Percentiles rank a stretch among this genome's conserved stretches.
Conservation (phyloP, 2,888 invertebrate genomes). For the Hypercompe scribonia region DNA sequence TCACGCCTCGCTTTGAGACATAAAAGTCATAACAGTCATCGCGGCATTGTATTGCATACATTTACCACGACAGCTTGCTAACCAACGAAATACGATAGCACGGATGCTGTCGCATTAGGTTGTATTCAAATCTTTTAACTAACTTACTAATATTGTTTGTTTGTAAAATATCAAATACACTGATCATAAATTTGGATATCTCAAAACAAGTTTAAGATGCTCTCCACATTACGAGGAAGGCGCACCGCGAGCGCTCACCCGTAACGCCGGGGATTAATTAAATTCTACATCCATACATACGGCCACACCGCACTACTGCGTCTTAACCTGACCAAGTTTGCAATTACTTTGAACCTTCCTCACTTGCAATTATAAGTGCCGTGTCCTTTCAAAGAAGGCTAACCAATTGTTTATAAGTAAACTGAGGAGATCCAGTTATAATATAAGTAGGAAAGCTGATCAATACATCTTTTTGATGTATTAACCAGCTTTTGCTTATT, state of each 20-base stretch:
- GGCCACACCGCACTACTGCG: constrained; percentile 39
- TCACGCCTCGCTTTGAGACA: too few relatives aligned
- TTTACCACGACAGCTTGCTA: too few relatives aligned
- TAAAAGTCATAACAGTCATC: too few relatives aligned
- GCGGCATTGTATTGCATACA: too few relatives aligned
- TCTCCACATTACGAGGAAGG: constrained; percentile 28
- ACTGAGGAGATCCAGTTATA: too few relatives aligned
- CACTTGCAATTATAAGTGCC: neutral
- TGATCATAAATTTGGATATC: constrained; percentile 5
- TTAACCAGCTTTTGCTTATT: too few relatives aligned
- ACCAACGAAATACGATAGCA: too few relatives aligned
- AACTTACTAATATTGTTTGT: too few relatives aligned
- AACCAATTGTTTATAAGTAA: neutral
- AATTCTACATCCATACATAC: constrained; percentile 58
- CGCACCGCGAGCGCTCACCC: constrained; percentile 55
- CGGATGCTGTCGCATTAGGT: too few relatives aligned
- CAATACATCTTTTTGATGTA: too few relatives aligned
- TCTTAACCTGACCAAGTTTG: constrained; percentile 52
- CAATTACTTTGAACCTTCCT: constrained; percentile 23
- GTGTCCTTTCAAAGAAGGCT: neutral
- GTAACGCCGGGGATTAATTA: constrained; percentile 69
- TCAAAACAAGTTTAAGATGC: constrained; percentile 12
- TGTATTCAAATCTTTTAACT: too few relatives aligned
- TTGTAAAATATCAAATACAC: neutral
- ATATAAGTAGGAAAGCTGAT: too few relatives aligned